Percentiles rank a stretch among this genome's conserved stretches.
phyloP scores from a whole-genome alignment of 1,140 invertebrate species.

The Pentalonia nigronervosa region DNA sequence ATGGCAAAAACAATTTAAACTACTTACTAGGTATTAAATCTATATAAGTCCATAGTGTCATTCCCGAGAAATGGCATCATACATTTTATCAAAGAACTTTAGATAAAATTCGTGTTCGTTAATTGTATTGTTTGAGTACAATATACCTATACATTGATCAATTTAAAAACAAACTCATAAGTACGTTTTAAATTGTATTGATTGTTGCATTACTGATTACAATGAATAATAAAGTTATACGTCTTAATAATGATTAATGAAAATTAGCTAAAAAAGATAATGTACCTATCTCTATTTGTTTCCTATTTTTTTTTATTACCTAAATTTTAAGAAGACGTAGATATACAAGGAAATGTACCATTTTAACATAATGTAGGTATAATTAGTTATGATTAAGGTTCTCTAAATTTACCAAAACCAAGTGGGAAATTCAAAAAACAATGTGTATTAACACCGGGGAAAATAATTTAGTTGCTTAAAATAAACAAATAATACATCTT shows the following conservation, averaged over 20 bases:
- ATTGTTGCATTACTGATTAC: background rate
- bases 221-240: background rate
- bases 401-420: background rate
- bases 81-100: background rate
- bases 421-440: background rate
- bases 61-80: background rate
- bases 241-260: background rate
- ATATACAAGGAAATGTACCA: background rate
- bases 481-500: background rate
- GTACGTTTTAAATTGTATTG: background rate
- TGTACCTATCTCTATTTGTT: background rate
- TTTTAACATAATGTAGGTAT: background rate
- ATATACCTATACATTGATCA: background rate
- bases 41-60: background rate
- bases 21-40: background rate
- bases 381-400: background rate
- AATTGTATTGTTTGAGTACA: background rate
- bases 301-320: background rate
- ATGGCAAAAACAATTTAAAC: conserved; percentile 1
- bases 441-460: background rate
- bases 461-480: background rate
- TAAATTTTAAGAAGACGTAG: background rate
- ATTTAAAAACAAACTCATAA: background rate
- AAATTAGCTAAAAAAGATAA: background rate
- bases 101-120: background rate